A percentile compares a stretch with the other conserved stretches of the same genome.
Evolutionary conservation across 2,113 vertebrate genomes (phyloP).

Genomic region (Felis catus): F.catus_Fca126_mat1.0 CM031411.1:123761501-123762000

Average conservation of each 20-base stretch:
- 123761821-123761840: not conserved
- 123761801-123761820: slow-evolving; percentile 42
- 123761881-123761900: slow-evolving; percentile 16
- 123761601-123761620: slow-evolving; percentile 67
- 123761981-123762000: not conserved
- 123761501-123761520: not conserved
- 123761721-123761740: not conserved
- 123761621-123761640: slow-evolving; percentile 36
- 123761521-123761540: slow-evolving; percentile 44
- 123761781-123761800: slow-evolving; percentile 4
- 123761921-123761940: slow-evolving; percentile 48
- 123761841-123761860: not conserved
- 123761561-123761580: slow-evolving; percentile 41
- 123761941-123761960: not conserved
- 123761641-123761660: not conserved
- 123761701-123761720: not conserved
- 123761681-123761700: not conserved
- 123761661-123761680: not conserved
- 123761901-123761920: slow-evolving; percentile 36
- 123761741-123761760: slow-evolving; percentile 9
- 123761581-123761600: slow-evolving; percentile 1
- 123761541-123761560: slow-evolving; percentile 28
- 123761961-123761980: slow-evolving; percentile 38
- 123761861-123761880: not conserved
- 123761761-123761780: not conserved